Evolutionary conservation across 2,888 invertebrate species (phyloP), one percentile per base, ranked within the genome.

Genomic region (Lepidochitona cinerea): DNA sequence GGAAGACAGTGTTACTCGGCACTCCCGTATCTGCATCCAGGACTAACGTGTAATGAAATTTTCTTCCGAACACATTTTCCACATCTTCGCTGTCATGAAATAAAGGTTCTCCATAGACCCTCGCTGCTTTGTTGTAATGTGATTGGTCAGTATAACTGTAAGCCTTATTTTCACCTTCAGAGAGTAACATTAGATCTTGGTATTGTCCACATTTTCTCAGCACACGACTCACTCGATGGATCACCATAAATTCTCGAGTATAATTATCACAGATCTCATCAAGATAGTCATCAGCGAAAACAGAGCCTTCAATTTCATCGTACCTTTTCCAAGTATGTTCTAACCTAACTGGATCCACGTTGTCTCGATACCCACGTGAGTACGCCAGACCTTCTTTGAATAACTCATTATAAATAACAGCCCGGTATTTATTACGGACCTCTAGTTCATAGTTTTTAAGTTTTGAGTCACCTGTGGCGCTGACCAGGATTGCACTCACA

Each of bases 161-260:
- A 0, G 86, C 87, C 49, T 80, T 77, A 37, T 80, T 81, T 18
- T 86, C 83, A 0, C 87, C 87, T 26, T 85, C 85, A 0, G 85
- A 86, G 5, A 87, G 73, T 1, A 87, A 75, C 84, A 87, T 85
- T n/a, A 87, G 74, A 71, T 87, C 87, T 73, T 87, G 87, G 72
- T 87, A 87, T 68, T 87, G 87, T 0, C 86, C 87, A 76, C 87
- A 87, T 75, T 87, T 87, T 33, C 84, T 74, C 7, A 87, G 74
- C 0, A 87, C 86, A 7, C 85, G 76, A 49, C 84, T 85, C 6
- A 84, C 84, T 14, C 87, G 78, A 54, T 87, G 87, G 7, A 87
- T 78, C 18, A 85, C 84, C 84, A 85, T 87, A 72, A 87, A 87
- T 70, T 87, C 86, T 12, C 82, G 78, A 0, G 84, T 83, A 65